Evolutionary conservation across 1,140 invertebrate genomes (phyloP), one percentile per base, ranked within the genome.

Genomic region (Ruditapes philippinarum): DNA sequence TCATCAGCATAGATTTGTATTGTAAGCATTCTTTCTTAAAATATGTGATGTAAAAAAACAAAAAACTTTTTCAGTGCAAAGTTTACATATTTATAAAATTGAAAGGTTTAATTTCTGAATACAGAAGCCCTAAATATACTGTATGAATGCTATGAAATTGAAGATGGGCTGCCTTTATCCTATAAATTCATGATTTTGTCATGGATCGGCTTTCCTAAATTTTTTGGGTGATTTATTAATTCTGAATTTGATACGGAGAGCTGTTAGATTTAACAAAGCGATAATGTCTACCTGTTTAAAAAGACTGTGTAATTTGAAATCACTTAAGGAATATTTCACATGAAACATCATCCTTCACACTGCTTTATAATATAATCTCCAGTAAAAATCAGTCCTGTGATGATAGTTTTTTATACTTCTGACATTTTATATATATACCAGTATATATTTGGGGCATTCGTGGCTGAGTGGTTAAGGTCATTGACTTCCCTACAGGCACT

Each of bases 191-290:
- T 62, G 57, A 62, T 62, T 62, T 62, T 28, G 57, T 62, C 57
- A n/a, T 9, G 57, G 57, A 19, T 62, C 57, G 25, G 25, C n/a
- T 62, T 62, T 28, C 57, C 28, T 19, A 25, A 62, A n/a, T 62
- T 62, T 62, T 62, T 62, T 25, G 7, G 2, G 3, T 62, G 57
- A 62, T 62, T 62, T 62, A 62, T 62, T n/a, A 62, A 62, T 62
- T 62, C 57, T 28, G n/a, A 62, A 62, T 14, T 28, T 28, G 57
- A 62, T 62, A 62, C n/a, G 57, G 57, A 28, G n/a, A 7, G 57
- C 14, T 62, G 57, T 62, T 62, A 62, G 57, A 62, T 62, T 62
- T 62, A n/a, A 62, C 57, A 62, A 62, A 62, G 57, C 57, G 57
- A 62, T 62, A 62, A 62, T 62, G 57, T 62, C 57, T 62, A 62